A percentile compares a stretch with the other conserved stretches of the same genome.
phyloP scores from a whole-genome alignment of 2,888 invertebrate species.

The Tetragonisca angustula region DNA sequence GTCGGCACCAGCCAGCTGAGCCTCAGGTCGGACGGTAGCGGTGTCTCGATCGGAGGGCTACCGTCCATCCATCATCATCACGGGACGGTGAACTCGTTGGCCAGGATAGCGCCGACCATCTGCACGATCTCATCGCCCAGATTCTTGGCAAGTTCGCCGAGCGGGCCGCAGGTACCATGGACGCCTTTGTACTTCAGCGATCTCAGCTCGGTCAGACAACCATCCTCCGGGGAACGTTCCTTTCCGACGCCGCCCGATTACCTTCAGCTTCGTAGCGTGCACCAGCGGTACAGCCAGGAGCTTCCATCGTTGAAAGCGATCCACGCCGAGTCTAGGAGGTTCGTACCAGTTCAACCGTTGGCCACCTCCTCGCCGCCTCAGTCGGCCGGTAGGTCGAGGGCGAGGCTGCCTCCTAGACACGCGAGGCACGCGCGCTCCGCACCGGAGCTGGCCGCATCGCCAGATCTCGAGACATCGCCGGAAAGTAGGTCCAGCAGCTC shows the following conservation, averaged over 20 bases:
- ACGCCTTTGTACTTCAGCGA: slow-evolving; percentile 93
- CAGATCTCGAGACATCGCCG: slow-evolving; percentile 89
- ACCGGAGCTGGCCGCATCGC: slow-evolving; percentile 88
- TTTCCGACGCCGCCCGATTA: slow-evolving; percentile 91
- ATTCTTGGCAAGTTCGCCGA: slow-evolving; percentile 85
- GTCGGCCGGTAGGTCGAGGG: slow-evolving; percentile 85
- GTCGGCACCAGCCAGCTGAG: slow-evolving; percentile 89
- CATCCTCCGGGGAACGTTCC: slow-evolving; percentile 92
- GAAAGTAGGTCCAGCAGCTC: slow-evolving; percentile 95
- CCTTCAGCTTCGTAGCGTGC: slow-evolving; percentile 87
- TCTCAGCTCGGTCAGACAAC: slow-evolving; percentile 93
- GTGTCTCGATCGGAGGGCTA: slow-evolving; percentile 81
- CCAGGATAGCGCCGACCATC: slow-evolving; percentile 70
- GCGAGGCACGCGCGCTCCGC: slow-evolving; percentile 88
- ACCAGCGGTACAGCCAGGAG: slow-evolving; percentile 90
- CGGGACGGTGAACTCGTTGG: slow-evolving; percentile 64
- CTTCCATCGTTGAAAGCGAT: slow-evolving; percentile 89
- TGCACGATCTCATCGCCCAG: slow-evolving; percentile 78
- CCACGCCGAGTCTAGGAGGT: slow-evolving; percentile 89
- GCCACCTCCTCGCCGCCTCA: slow-evolving; percentile 87
- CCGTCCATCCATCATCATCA: slow-evolving; percentile 65
- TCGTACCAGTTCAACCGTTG: slow-evolving; percentile 87
- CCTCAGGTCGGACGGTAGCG: slow-evolving; percentile 88
- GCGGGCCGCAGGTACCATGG: slow-evolving; percentile 88
- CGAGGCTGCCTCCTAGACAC: slow-evolving; percentile 88